Evolutionary conservation across 2,113 vertebrate species (phyloP).

Genomic region (Phaethon lepturus): DNA sequence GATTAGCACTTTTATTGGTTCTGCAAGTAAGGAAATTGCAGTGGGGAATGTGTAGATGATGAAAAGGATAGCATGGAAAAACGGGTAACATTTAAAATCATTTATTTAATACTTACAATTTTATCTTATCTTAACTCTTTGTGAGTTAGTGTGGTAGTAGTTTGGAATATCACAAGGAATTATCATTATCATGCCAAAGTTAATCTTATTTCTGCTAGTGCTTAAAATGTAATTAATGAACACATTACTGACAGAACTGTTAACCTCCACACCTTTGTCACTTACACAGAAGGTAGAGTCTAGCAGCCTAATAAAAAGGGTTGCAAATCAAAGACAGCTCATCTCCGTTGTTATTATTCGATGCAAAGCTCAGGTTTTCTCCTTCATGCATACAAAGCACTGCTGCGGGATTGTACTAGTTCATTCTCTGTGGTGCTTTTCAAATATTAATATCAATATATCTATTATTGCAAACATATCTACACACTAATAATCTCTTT

Average conservation of each 20-base stretch:
- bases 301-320: neutral
- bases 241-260: neutral
- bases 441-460: neutral
- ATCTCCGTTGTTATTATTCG: neutral
- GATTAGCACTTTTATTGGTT: neutral
- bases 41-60: neutral
- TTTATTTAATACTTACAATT: neutral
- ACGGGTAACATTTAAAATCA: neutral
- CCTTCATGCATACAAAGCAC: neutral
- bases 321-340: neutral
- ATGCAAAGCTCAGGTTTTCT: neutral
- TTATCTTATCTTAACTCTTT: neutral
- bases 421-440: neutral
- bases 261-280: neutral
- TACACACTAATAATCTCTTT: neutral
- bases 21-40: neutral
- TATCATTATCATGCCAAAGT: neutral
- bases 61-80: neutral
- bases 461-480: neutral
- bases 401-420: neutral
- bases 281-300: neutral
- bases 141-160: neutral
- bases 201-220: neutral
- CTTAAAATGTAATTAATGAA: conserved; percentile 1
- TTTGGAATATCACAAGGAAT: neutral